phyloP scores from a whole-genome alignment of 2,797 vertebrate genomes.

The Enteromius radiatus region DNA sequence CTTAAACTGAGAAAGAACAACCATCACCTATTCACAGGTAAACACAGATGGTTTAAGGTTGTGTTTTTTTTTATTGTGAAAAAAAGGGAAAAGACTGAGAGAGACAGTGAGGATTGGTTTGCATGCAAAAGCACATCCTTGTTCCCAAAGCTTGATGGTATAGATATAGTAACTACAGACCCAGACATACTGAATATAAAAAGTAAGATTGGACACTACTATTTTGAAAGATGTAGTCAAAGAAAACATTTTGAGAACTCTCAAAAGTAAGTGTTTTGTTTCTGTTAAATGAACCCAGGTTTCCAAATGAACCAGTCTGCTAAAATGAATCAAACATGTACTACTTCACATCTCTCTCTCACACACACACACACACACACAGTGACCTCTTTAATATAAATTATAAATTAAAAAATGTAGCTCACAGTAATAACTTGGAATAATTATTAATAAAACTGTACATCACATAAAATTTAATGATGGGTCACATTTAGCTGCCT shows the following conservation, averaged over 20 bases:
- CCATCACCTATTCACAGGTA: slow-evolving; percentile 93
- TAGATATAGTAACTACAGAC: neutral
- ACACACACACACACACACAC: neutral
- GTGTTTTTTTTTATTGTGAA: neutral
- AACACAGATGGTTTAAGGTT: slow-evolving; percentile 2
- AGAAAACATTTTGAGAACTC: neutral
- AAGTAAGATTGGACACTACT: too few relatives aligned
- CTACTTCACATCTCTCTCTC: neutral
- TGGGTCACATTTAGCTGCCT: neutral
- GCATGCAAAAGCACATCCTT: neutral
- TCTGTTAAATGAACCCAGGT: neutral
- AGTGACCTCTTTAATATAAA: neutral
- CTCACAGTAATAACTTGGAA: neutral
- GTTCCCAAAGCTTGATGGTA: neutral
- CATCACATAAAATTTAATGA: slow-evolving; percentile 1
- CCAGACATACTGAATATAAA: neutral
- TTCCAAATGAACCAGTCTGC: neutral
- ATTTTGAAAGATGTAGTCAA: too few relatives aligned
- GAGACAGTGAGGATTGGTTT: neutral
- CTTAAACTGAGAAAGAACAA: slow-evolving; percentile 97
- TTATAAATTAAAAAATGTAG: neutral
- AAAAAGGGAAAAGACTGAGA: neutral
- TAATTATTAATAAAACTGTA: slow-evolving; percentile 25
- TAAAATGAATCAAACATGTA: neutral
- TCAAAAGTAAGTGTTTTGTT: neutral